Evolutionary conservation across 2,888 invertebrate genomes (phyloP).

Genomic region (Ichneumon xanthorius): DNA sequence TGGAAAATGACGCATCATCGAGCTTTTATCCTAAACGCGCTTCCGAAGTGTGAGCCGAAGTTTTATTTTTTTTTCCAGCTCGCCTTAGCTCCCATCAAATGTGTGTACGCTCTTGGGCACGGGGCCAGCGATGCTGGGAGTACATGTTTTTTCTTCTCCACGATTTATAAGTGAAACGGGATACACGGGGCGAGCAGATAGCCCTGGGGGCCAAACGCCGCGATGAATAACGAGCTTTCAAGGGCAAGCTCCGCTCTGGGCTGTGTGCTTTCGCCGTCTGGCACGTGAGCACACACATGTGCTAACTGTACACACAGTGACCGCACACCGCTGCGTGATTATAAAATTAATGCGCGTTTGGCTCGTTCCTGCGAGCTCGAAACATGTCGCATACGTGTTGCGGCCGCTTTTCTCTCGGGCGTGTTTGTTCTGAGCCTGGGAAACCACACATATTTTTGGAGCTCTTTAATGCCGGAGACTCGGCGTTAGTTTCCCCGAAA

Average conservation of each 20-base stretch:
- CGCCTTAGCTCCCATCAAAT: neutral
- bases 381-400: neutral
- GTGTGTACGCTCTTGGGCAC: neutral
- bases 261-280: neutral
- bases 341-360: neutral
- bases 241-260: neutral
- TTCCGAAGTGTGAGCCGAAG: neutral
- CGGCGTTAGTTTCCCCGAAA: neutral
- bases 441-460: neutral
- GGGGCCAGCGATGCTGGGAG: neutral
- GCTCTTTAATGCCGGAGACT: neutral
- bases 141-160: slow-evolving; percentile 20
- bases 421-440: neutral
- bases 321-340: neutral
- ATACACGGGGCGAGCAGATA: neutral
- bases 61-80: no score
- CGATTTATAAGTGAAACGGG: slow-evolving; percentile 36
- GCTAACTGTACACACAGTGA: neutral
- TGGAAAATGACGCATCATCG: slow-evolving; percentile 7
- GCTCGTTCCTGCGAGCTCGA: neutral
- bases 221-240: slow-evolving; percentile 37
- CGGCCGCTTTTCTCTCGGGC: neutral
- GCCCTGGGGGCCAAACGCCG: slow-evolving; percentile 17
- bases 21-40: neutral
- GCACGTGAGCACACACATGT: slow-evolving; percentile 1